phyloP scores from a whole-genome alignment of 1,140 invertebrate genomes.

The Dendrolimus kikuchii region DNA sequence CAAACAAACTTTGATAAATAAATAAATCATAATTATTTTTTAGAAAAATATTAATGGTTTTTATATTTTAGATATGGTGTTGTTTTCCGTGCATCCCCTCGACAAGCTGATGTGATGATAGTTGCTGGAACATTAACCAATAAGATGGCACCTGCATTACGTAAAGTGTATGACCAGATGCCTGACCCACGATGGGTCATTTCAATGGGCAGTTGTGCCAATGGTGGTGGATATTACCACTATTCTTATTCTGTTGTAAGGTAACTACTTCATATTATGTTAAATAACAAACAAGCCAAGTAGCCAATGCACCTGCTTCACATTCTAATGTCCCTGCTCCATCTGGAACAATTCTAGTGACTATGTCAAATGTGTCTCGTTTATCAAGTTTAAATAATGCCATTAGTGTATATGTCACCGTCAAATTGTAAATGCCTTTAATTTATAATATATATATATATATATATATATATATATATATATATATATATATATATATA shows the following conservation, averaged over 20 bases:
- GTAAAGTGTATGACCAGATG: conserved; percentile 97
- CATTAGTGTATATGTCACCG: too few relatives aligned
- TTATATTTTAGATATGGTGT: conserved; percentile 82
- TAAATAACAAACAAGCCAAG: too few relatives aligned
- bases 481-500: too few relatives aligned
- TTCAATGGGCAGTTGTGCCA: conserved; percentile 99
- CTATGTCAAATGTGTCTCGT: too few relatives aligned
- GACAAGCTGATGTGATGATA: conserved; percentile 97
- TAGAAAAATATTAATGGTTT: conserved; percentile 7
- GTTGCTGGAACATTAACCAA: conserved; percentile 99
- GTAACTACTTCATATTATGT: conserved; percentile 32
- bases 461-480: too few relatives aligned
- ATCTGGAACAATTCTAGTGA: too few relatives aligned
- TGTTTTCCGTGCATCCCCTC: conserved; percentile 96
- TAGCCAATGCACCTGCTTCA: too few relatives aligned
- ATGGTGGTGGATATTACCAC: conserved; percentile 99
- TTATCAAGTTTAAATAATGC: too few relatives aligned
- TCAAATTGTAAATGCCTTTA: too few relatives aligned
- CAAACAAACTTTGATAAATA: not conserved
- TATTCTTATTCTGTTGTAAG: conserved; percentile 97
- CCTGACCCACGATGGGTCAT: conserved; percentile 96
- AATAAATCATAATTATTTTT: conserved; percentile 3
- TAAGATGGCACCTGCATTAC: conserved; percentile 98
- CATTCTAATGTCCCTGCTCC: too few relatives aligned
- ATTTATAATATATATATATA: too few relatives aligned